Percentiles rank a stretch among this genome's conserved stretches.
Evolutionary conservation across 2,888 invertebrate genomes (phyloP).

Genomic region (Coenonympha glycerion): DNA sequence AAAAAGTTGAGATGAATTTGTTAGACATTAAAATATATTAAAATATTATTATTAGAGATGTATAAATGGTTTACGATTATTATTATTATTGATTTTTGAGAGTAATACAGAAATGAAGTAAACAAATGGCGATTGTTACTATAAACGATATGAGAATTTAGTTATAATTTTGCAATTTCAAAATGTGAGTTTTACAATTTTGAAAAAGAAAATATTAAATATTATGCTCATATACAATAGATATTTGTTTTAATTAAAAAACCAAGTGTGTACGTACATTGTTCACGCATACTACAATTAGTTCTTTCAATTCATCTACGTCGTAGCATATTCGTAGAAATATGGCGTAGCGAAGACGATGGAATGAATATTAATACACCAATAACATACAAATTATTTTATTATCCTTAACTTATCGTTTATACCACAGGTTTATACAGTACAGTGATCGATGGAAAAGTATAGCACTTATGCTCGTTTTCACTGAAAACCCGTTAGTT

Average conservation of each 20-base stretch:
- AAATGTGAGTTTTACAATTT: slow-evolving; percentile 77
- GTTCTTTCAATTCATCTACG: background rate
- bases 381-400: too few species aligned
- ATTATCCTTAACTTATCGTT: background rate
- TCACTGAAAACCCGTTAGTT: too few species aligned
- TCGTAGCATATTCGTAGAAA: background rate
- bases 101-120: slow-evolving; percentile 59
- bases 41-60: slow-evolving; percentile 74
- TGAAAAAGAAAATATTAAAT: slow-evolving; percentile 76
- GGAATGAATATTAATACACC: background rate
- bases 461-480: too few species aligned
- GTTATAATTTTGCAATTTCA: slow-evolving; percentile 77
- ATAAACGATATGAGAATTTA: slow-evolving; percentile 76
- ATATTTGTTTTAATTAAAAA: slow-evolving; percentile 51
- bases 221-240: slow-evolving; percentile 73
- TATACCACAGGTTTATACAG: too few species aligned
- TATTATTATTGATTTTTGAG: slow-evolving; percentile 69
- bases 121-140: slow-evolving; percentile 74
- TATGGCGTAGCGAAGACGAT: background rate
- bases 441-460: too few species aligned
- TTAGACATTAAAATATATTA: slow-evolving; percentile 74
- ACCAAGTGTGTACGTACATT: too few species aligned
- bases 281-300: too few species aligned
- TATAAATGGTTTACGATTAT: slow-evolving; percentile 75
- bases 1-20: slow-evolving; percentile 72